Conservation (phyloP, 2,113 vertebrate species). For the Phylloscopus whistleri region DNA sequence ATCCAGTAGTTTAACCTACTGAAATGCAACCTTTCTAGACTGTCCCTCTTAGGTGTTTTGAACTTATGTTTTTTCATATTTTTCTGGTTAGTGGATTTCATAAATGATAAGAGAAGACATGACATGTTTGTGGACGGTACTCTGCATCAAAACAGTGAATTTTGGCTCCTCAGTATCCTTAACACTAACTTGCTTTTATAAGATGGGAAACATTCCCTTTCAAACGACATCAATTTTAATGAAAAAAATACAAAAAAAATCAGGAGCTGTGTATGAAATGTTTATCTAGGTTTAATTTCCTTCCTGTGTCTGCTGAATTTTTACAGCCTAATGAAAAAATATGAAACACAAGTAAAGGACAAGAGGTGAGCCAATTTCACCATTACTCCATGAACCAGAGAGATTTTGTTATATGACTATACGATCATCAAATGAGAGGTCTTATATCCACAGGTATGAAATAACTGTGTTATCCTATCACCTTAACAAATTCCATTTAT, state of each 20-base stretch:
- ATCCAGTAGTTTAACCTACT: neutral
- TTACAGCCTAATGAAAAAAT: conserved; percentile 19
- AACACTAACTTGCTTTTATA: neutral
- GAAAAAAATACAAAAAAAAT: neutral
- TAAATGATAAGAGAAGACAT: neutral
- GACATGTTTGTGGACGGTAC: neutral
- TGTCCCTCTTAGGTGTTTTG: neutral
- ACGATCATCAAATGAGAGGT: neutral
- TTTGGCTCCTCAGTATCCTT: neutral
- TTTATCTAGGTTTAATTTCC: neutral
- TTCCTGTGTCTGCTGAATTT: conserved; percentile 16
- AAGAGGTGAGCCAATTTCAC: neutral
- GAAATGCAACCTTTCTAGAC: neutral
- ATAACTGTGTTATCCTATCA: neutral
- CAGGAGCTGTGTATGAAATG: neutral
- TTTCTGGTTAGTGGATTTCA: neutral
- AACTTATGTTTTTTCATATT: neutral
- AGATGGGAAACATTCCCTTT: neutral
- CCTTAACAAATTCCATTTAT: conserved; percentile 51
- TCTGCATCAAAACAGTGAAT: neutral
- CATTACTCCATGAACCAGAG: neutral
- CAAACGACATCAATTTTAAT: neutral
- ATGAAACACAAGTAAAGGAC: conserved; percentile 12
- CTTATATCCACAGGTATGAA: neutral
- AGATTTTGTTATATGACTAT: neutral